A percentile compares a stretch with the other conserved stretches of the same genome.
These are phyloP conservation scores for Sebastes iracundus DNA, from an alignment of 2,797 vertebrate genomes.

Conservation along the genomic window DNA sequence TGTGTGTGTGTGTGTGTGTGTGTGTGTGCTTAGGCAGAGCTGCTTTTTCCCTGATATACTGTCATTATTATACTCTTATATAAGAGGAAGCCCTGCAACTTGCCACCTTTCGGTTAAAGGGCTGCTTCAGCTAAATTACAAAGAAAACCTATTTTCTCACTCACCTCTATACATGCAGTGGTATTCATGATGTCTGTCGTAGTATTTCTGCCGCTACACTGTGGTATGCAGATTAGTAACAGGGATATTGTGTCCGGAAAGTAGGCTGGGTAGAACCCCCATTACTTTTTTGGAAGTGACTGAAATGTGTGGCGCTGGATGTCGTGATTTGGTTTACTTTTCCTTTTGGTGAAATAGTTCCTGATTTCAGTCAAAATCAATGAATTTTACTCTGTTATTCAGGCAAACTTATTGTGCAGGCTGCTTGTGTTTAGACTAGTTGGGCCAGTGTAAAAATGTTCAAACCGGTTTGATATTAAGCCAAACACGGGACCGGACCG, in stretches of 20 bases:
- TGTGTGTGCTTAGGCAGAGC: conserved; percentile 15
- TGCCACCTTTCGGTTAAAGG: conserved; percentile 3
- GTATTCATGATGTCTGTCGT: background rate
- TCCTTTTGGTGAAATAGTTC: background rate
- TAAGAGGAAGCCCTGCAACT: conserved; percentile 11
- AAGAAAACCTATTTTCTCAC: conserved; percentile 21
- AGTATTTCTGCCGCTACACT: background rate
- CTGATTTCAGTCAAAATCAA: background rate
- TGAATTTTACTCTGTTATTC: background rate
- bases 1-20: background rate
- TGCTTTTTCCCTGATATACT: conserved; percentile 10
- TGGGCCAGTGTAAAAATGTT: background rate
- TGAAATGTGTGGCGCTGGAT: background rate
- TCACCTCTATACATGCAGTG: background rate
- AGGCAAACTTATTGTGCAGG: background rate
- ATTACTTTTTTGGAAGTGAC: background rate
- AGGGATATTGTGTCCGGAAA: background rate
- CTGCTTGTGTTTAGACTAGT: background rate
- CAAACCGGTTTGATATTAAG: background rate
- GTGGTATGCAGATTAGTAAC: background rate
- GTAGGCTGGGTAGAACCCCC: background rate
- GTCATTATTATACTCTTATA: conserved; percentile 36
- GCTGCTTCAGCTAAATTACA: conserved; percentile 11
- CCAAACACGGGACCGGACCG: background rate
- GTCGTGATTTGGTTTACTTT: background rate